Evolutionary conservation across 1,140 invertebrate species (phyloP).

Genomic region (Sarcophaga peregrina): DNA sequence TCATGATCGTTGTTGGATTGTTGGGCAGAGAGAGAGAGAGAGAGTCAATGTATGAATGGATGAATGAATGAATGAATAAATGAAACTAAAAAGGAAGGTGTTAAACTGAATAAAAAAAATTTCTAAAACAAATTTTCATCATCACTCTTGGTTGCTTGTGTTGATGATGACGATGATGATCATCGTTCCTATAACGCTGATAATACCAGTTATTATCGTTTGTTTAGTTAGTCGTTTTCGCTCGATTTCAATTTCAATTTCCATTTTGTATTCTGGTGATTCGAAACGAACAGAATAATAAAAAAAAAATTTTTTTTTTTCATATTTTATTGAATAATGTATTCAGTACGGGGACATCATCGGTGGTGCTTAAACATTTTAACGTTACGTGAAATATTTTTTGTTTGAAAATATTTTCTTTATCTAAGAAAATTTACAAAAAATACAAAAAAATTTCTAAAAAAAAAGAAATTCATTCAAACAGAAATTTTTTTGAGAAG

Average conservation of each 20-base stretch:
- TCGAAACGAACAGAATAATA: background rate
- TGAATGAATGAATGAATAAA: background rate
- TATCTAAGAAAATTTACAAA: background rate
- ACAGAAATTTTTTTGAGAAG: background rate
- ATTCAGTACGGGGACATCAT: constrained; percentile 41
- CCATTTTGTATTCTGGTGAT: background rate
- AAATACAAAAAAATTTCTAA: background rate
- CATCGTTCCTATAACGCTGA: background rate
- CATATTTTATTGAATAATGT: background rate
- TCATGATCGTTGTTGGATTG: background rate
- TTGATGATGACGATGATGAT: background rate
- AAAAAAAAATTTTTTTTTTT: background rate
- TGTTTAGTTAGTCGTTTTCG: background rate
- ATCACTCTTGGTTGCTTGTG: background rate
- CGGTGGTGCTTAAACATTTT: constrained; percentile 31
- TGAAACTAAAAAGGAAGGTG: constrained; percentile 24
- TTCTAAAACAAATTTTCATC: background rate
- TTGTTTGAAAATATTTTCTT: background rate
- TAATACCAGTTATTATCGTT: background rate
- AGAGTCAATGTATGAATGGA: background rate
- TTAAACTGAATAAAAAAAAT: background rate
- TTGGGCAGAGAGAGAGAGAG: background rate
- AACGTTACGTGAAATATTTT: background rate
- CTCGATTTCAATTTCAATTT: no score
- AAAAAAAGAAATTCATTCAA: background rate